phyloP scores from a whole-genome alignment of 1,140 invertebrate genomes.

The Drosophila jambulina region DNA sequence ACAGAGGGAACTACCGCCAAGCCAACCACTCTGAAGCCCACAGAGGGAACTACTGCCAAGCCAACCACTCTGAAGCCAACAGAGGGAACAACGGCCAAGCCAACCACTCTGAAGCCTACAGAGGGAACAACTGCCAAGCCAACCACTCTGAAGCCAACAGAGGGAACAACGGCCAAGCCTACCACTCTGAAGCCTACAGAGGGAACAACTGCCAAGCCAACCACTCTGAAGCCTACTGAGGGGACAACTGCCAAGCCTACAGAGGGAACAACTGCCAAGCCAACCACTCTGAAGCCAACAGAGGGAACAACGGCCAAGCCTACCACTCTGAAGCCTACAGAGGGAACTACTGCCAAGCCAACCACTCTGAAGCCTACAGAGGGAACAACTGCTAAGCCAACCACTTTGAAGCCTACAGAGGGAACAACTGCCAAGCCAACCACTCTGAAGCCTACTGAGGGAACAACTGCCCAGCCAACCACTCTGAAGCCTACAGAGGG shows the following conservation, averaged over 20 bases:
- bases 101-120: not conserved
- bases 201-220: conserved; percentile 7
- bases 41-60: conserved; percentile 9
- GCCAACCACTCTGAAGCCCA: not conserved
- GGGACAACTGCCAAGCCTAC: no score
- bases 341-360: conserved; percentile 9
- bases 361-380: no score
- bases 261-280: conserved; percentile 10
- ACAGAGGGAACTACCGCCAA: no score
- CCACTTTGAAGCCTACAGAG: conserved; percentile 1
- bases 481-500: not conserved
- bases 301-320: conserved; percentile 7
- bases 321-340: not conserved
- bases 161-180: conserved; percentile 2
- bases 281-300: conserved; percentile 11
- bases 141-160: conserved; percentile 7
- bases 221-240: conserved; percentile 4
- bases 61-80: no score
- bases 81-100: no score
- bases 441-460: no score
- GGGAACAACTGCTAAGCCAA: no score
- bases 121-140: conserved; percentile 9
- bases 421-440: conserved; percentile 11
- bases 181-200: conserved; percentile 6
- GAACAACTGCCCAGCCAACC: no score